phyloP scores from a whole-genome alignment of 2,888 invertebrate species.

The Diarsia dahlii region DNA sequence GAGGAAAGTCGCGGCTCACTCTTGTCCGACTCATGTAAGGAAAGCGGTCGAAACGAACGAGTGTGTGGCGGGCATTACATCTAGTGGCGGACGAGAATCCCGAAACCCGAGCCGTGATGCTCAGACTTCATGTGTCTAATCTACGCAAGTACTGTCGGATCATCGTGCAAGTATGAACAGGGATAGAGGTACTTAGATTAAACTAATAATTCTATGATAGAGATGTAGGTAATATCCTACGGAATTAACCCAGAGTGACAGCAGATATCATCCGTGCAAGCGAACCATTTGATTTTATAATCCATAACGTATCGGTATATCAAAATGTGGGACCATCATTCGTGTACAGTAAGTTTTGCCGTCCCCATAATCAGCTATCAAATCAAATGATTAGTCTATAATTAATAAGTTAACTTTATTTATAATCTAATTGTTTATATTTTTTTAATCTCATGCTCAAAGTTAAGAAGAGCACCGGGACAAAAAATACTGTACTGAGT shows the following conservation, averaged over 20 bases:
- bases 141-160: constrained; percentile 51
- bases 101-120: constrained; percentile 23
- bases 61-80: constrained; percentile 32
- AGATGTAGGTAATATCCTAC: constrained; percentile 52
- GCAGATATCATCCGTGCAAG: constrained; percentile 39
- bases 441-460: constrained; percentile 30
- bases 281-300: constrained; percentile 45
- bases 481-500: constrained; percentile 52
- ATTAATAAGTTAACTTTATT: constrained; percentile 43
- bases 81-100: constrained; percentile 24
- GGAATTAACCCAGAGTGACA: constrained; percentile 42
- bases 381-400: constrained; percentile 42
- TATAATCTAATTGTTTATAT: constrained; percentile 36
- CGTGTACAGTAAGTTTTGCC: constrained; percentile 49
- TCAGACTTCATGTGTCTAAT: constrained; percentile 38
- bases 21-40: constrained; percentile 57
- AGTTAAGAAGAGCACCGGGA: constrained; percentile 14
- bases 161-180: constrained; percentile 58
- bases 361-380: constrained; percentile 31
- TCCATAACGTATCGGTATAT: constrained; percentile 39
- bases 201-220: constrained; percentile 58
- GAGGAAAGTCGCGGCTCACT: constrained; percentile 51
- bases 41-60: constrained; percentile 62
- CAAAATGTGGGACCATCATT: constrained; percentile 34
- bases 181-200: constrained; percentile 57